Base-by-base conservation (phyloP, 2,888 invertebrate genomes). In the Margaritifera margaritifera region DNA sequence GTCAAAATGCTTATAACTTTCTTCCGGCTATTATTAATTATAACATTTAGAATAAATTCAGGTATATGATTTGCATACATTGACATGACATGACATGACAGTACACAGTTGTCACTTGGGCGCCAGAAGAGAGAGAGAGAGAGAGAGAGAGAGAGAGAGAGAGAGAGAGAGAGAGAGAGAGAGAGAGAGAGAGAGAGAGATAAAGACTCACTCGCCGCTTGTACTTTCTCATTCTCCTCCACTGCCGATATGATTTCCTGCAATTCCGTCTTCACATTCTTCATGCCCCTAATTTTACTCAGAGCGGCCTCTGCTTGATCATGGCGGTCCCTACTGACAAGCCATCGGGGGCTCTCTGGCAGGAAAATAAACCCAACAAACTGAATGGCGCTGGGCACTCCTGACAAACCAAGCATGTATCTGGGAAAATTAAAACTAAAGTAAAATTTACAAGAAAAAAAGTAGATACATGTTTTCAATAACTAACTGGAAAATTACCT, bases 381-480 rank as follows among this genome's bases (percentile, higher is more conserved):
- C 83, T 92, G 92, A 31, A 92, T 84, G 6, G 90, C 64, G 0
- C 91, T 88, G 0, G 92, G 92, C 3, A 92, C 81, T 2, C 89
- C 91, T 2, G 91, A 92, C 22, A 92, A 79, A 1, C 91, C 92
- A 62, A 92, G 84, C 92, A 92, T 92, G 74, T 90, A 90, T 82
- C 91, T 90, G 74, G 55, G 80, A 61, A 56, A 51, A 68, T 42
- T 42, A 15, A 42, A 42, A 42, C 11, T 25, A 59, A 60, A 22
- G 20, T 15, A 53, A 8, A 62, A 6, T 53, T 55, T 56, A 19
- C 54, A 18, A 62, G n/a, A 61, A 42, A 42, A 3, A 66, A 60
- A 60, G 22, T 6, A 52, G 25, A 22, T 22, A 27, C 56, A 64
- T 57, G 42, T n/a, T 22, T 42, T 11, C 8, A 11, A 11, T 42